These are phyloP conservation scores for Augochlorella aurata DNA, from an alignment of 2,888 invertebrate species.

Conservation along the genomic window DNA sequence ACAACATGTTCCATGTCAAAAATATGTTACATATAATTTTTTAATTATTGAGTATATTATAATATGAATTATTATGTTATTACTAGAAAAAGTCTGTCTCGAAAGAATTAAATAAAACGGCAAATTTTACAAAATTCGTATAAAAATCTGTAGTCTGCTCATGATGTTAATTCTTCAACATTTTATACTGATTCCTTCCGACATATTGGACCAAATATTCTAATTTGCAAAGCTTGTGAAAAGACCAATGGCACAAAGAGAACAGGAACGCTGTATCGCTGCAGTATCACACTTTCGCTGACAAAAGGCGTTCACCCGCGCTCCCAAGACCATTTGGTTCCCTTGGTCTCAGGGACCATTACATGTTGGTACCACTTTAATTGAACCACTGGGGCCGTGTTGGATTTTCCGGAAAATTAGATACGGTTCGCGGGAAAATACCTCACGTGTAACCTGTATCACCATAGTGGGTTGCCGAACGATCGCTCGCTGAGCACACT, in stretches of 20 bases:
- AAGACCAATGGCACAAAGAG: neutral
- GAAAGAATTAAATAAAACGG: no score
- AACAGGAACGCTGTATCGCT: neutral
- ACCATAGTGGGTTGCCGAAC: constrained; percentile 36
- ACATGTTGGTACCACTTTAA: constrained; percentile 39
- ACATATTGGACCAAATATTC: neutral
- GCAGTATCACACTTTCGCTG: constrained; percentile 8
- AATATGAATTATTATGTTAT: no score
- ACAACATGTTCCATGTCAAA: no score
- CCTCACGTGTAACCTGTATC: constrained; percentile 45
- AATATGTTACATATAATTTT: no score
- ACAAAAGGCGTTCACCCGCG: constrained; percentile 2
- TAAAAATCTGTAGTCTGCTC: no score
- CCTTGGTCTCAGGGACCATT: neutral
- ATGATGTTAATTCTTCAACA: no score
- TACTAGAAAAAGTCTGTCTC: no score
- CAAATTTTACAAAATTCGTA: no score
- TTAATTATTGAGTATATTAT: no score
- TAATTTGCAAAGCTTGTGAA: neutral
- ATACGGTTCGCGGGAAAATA: constrained; percentile 37
- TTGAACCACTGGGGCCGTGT: constrained; percentile 29
- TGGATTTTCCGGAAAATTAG: constrained; percentile 53
- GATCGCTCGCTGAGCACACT: constrained; percentile 26
- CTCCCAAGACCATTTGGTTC: neutral
- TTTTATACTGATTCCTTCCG: no score